phyloP scores from a whole-genome alignment of 2,888 invertebrate genomes.

The Chrysomela aeneicollis region DNA sequence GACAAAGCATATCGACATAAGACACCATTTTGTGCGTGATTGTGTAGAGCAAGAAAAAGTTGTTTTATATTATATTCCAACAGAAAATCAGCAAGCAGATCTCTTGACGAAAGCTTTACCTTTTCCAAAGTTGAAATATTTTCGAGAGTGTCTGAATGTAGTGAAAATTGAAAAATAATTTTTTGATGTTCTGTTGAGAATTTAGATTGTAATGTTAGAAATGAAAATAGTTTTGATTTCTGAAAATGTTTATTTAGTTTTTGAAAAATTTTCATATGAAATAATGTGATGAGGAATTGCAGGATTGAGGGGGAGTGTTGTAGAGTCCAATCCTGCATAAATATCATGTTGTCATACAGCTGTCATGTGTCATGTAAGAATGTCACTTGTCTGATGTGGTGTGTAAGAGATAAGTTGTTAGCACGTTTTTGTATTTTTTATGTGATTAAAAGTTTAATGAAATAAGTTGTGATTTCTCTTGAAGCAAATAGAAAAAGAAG shows the following conservation, averaged over 20 bases:
- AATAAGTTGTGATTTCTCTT: too few relatives aligned
- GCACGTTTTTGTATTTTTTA: too few relatives aligned
- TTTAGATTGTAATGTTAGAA: not conserved
- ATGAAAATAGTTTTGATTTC: not conserved
- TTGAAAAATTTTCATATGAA: not conserved
- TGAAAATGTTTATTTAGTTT: constrained; percentile 9
- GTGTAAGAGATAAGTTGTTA: too few relatives aligned
- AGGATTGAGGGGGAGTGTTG: constrained; percentile 8
- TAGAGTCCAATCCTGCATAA: constrained; percentile 9
- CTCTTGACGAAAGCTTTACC: constrained; percentile 26
- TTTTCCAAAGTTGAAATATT: constrained; percentile 6
- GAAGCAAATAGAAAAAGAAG: too few relatives aligned
- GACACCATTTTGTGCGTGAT: constrained; percentile 30
- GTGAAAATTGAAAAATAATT: constrained; percentile 11
- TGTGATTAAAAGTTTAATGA: too few relatives aligned
- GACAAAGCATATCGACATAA: constrained; percentile 37
- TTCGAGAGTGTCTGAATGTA: constrained; percentile 6
- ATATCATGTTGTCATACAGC: too few relatives aligned
- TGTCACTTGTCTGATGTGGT: too few relatives aligned
- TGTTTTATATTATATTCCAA: constrained; percentile 22
- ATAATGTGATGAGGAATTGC: not conserved
- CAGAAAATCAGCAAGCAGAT: constrained; percentile 24
- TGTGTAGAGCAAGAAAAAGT: constrained; percentile 20
- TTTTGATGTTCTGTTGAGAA: constrained; percentile 6
- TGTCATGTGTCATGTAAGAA: too few relatives aligned